Conservation (phyloP, 53 echinoderm and acorn worm species). For the Astropecten irregularis region DNA sequence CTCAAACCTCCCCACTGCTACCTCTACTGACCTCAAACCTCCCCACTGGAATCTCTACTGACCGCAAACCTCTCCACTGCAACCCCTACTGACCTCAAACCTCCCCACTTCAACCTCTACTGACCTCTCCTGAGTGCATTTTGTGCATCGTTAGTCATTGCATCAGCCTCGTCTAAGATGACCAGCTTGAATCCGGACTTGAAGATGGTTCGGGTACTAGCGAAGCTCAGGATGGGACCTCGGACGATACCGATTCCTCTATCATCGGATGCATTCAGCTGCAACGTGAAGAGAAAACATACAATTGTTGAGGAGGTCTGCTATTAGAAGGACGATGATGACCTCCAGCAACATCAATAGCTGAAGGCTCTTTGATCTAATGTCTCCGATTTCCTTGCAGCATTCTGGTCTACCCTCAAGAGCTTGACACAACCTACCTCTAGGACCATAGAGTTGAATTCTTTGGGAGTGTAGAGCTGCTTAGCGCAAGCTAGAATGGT, state of each 20-base stretch:
- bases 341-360: neutral
- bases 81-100: too few species aligned
- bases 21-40: neutral
- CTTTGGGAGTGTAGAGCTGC: conserved; percentile 96
- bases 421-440: too few species aligned
- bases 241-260: conserved; percentile 93
- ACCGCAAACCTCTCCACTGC: neutral
- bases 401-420: too few species aligned
- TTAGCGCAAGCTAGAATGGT: conserved; percentile 94
- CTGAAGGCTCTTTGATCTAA: neutral
- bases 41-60: too few species aligned
- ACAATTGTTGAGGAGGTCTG: too few species aligned
- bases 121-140: conserved; percentile 97
- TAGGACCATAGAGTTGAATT: conserved; percentile 98
- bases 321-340: neutral
- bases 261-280: conserved; percentile 99
- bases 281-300: neutral
- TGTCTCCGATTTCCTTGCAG: too few species aligned
- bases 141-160: conserved; percentile 98
- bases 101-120: neutral
- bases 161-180: conserved; percentile 96
- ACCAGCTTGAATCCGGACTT: conserved; percentile 94
- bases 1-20: too few species aligned
- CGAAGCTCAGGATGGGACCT: conserved; percentile 88
- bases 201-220: conserved; percentile 98